phyloP scores from a whole-genome alignment of 2,797 vertebrate genomes.

The Esox masquinongy region DNA sequence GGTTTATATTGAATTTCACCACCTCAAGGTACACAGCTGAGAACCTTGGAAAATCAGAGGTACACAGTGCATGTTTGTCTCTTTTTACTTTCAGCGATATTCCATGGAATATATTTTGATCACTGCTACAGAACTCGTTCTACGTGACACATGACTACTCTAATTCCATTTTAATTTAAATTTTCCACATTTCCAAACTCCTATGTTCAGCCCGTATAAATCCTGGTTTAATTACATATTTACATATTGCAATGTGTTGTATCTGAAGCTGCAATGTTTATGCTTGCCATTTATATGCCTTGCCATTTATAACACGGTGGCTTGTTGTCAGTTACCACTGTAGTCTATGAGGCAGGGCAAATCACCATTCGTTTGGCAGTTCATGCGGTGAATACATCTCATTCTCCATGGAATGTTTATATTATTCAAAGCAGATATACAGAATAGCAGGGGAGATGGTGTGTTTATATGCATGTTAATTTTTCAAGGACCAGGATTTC shows the following conservation, averaged over 20 bases:
- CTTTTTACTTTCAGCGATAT: conserved; percentile 46
- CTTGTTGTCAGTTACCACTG: conserved; percentile 48
- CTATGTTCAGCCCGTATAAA: conserved; percentile 37
- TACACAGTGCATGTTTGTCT: conserved; percentile 35
- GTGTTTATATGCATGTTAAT: conserved; percentile 19
- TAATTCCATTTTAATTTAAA: conserved; percentile 59
- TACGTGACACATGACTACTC: conserved; percentile 56
- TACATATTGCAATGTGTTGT: conserved; percentile 35
- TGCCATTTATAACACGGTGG: conserved; percentile 3
- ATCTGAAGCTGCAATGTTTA: conserved; percentile 24
- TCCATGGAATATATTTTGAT: conserved; percentile 44
- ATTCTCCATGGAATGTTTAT: conserved; percentile 56
- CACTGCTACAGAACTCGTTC: conserved; percentile 45
- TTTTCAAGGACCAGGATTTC: conserved; percentile 8
- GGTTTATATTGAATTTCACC: conserved; percentile 61
- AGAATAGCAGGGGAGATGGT: conserved; percentile 41
- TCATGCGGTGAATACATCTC: conserved; percentile 59
- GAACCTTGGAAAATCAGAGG: conserved; percentile 56
- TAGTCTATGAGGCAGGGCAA: conserved; percentile 56
- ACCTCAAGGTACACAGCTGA: conserved; percentile 54
- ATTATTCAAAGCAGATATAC: conserved; percentile 68
- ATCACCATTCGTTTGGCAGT: conserved; percentile 56
- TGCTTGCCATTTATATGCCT: conserved; percentile 37
- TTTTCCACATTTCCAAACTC: conserved; percentile 43
- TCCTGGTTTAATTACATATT: conserved; percentile 23